Conservation (phyloP, 2,797 vertebrate species). For the Melanotaenia boesemani region DNA sequence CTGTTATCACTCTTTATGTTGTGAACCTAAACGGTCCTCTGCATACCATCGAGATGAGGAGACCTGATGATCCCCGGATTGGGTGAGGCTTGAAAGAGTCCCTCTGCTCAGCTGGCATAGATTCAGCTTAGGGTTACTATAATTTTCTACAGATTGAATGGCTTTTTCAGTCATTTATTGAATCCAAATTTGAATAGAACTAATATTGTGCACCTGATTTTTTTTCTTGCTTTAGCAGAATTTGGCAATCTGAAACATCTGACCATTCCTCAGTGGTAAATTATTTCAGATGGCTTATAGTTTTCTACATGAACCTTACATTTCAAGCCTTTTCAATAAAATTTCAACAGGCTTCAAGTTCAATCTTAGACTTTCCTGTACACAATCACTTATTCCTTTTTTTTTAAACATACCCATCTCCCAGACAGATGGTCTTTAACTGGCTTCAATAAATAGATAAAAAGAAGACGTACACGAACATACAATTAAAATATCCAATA, state of each 20-base stretch:
- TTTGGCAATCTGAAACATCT: not conserved
- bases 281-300: not conserved
- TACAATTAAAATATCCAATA: not conserved
- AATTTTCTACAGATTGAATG: not conserved
- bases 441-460: not conserved
- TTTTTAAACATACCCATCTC: no score
- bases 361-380: no score
- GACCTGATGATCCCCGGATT: slow-evolving; percentile 92
- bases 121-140: not conserved
- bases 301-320: not conserved
- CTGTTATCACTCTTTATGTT: slow-evolving; percentile 92
- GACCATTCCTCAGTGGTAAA: not conserved
- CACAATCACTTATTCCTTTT: no score
- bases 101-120: not conserved
- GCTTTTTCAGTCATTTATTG: not conserved
- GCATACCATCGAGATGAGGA: slow-evolving; percentile 95
- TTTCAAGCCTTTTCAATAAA: not conserved
- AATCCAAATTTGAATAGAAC: not conserved
- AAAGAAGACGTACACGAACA: not conserved
- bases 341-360: no score
- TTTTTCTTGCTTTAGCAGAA: not conserved
- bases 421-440: not conserved
- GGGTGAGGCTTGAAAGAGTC: slow-evolving; percentile 80
- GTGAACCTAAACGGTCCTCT: slow-evolving; percentile 95
- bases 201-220: not conserved